Evolutionary conservation across 92 coral and sea anemone genomes (phyloP), one percentile per base, ranked within the genome.

Genomic region (Blastomussa wellsi): DNA sequence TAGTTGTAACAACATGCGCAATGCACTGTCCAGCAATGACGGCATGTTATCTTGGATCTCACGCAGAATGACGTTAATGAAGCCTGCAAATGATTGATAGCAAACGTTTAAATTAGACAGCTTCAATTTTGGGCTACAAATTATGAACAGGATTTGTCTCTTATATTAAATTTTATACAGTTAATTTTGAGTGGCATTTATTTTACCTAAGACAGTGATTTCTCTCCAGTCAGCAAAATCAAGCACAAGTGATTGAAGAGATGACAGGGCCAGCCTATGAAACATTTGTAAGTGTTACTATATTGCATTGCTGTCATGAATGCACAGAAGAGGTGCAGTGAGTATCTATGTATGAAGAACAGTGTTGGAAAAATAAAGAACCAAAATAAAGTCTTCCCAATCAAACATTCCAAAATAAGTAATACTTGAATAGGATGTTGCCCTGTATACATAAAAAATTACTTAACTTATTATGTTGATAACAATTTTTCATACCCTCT

Each of bases 161-260:
- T 17, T 49, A 19, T 24, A 38, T 39, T 11, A 20, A 47, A 24
- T 39, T 19, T 20, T 39, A 7, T 7, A 39, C 12, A 44, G 7
- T 44, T 44, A n/a, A n/a, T n/a, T n/a, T n/a, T n/a, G n/a, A n/a
- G n/a, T n/a, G n/a, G n/a, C n/a, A n/a, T n/a, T 44, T 3, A 55
- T 38, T 92, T 29, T 83, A 95, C 98, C 98, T 48, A 94, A 87
- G 76, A 97, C 88, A 20, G 95, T 95, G 44, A 72, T 92, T 93
- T 97, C 98, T 86, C 98, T 94, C 99, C 99, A 97, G 75, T 97
- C 99, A 77, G 91, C 90, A 87, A 97, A 94, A 86, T 97, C 98
- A 81, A 91, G 86, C 90, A 95, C 93, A 57, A 97, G 86, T 42
- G 98, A 92, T 85, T 97, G 99, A 77, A 97, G 93, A 72, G 99